phyloP scores from a whole-genome alignment of 2,797 vertebrate genomes.

The Eupleurogrammus muticus region DNA sequence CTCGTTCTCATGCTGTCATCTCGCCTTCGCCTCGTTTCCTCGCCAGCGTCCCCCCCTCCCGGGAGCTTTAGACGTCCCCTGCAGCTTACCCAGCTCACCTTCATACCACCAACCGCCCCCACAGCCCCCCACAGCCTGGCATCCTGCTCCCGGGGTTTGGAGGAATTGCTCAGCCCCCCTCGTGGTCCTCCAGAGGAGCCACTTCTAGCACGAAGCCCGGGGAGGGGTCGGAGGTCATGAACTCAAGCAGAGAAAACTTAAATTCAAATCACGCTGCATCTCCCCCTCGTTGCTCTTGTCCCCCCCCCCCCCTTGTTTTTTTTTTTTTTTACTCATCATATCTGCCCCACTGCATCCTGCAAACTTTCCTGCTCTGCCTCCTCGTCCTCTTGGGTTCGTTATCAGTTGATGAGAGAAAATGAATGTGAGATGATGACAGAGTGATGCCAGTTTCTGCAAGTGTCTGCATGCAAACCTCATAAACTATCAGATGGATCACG shows the following conservation, averaged over 20 bases:
- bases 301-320: constrained; percentile 20
- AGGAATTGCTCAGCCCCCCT: constrained; percentile 52
- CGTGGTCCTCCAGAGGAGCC: constrained; percentile 32
- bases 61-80: constrained; percentile 46
- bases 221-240: constrained; percentile 61
- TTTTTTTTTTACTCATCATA: neutral
- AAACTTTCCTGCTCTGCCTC: neutral
- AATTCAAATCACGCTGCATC: constrained; percentile 48
- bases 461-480: neutral
- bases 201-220: constrained; percentile 57
- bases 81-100: constrained; percentile 42
- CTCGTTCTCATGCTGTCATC: constrained; percentile 39
- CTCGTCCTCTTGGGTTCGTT: neutral
- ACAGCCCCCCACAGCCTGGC: constrained; percentile 39
- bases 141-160: constrained; percentile 50
- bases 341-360: constrained; percentile 1
- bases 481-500: neutral
- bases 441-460: neutral
- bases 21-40: constrained; percentile 33
- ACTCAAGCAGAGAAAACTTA: constrained; percentile 29
- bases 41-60: constrained; percentile 34
- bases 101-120: too few relatives aligned
- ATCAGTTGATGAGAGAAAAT: neutral
- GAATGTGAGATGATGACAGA: neutral
- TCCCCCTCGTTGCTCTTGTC: constrained; percentile 28